Evolutionary conservation across 2,888 invertebrate species (phyloP).

Genomic region (Lomographa bimaculata): DNA sequence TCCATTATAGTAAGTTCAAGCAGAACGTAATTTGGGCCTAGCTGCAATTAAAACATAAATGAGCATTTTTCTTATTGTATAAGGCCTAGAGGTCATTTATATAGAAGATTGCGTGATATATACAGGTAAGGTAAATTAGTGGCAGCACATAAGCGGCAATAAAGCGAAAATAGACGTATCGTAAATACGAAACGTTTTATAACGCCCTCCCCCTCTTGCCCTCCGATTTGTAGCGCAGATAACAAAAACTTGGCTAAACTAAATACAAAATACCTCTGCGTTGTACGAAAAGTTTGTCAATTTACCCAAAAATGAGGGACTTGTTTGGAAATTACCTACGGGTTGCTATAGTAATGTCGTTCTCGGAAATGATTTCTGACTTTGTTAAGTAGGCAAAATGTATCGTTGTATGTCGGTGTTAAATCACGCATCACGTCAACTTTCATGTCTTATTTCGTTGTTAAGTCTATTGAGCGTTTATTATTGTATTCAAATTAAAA

Average conservation of each 20-base stretch:
- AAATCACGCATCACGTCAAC: constrained; percentile 28
- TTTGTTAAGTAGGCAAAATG: constrained; percentile 21
- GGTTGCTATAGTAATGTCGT: constrained; percentile 32
- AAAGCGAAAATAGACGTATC: constrained; percentile 59
- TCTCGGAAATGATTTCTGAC: constrained; percentile 21
- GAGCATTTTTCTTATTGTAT: constrained; percentile 37
- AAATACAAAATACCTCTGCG: constrained; percentile 30
- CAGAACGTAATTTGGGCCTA: constrained; percentile 21
- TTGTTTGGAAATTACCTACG: constrained; percentile 31
- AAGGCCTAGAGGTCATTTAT: constrained; percentile 42
- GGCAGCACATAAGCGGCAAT: constrained; percentile 52
- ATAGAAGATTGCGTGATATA: constrained; percentile 50
- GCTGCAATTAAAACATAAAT: constrained; percentile 42
- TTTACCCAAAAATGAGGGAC: constrained; percentile 34
- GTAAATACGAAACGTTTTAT: constrained; percentile 62
- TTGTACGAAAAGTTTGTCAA: constrained; percentile 36
- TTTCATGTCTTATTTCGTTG: constrained; percentile 22
- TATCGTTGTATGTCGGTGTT: constrained; percentile 15
- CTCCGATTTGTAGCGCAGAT: constrained; percentile 48
- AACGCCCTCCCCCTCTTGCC: constrained; percentile 47
- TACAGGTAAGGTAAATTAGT: constrained; percentile 49
- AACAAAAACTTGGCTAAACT: constrained; percentile 50
- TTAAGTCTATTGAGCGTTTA: neutral
- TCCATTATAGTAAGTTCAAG: constrained; percentile 8
- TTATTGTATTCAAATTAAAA: too few species aligned